Base-by-base conservation (phyloP, 2,797 vertebrate genomes). In the Lutjanus argentimaculatus region DNA sequence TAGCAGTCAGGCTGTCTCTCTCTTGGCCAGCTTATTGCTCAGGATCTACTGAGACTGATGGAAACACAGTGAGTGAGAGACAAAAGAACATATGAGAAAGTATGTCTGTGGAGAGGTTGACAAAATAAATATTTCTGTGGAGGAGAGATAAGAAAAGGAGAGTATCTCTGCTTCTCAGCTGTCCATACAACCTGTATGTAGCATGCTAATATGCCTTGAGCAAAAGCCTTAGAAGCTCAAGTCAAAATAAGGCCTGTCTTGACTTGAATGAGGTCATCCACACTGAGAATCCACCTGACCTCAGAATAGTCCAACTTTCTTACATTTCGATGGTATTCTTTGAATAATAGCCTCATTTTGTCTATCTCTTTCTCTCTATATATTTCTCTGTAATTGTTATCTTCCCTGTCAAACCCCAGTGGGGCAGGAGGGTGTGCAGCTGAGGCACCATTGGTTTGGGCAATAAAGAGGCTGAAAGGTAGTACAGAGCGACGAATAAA, bases 101-200 rank as follows among this genome's bases (percentile, higher is more conserved):
- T 76, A 16, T 42, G 40, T 70, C 64, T 74, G 9, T 65, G 25
- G 48, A 79, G 49, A 72, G 79, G 63, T 19, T 79, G 71, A 75
- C 70, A 67, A 59, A 80, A 67, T 25, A 82, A 56, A 70, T 64
- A 55, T 75, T 57, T 73, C 83, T 86, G 81, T 21, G 49, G 21
- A 59, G 17, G 59, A 64, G 56, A 58, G 77, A 75, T 82, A 83
- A 81, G 68, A 72, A 77, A 75, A 19, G 8, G 11, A 69, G 48
- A 48, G 49, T 78, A 74, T 87, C 61, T 67, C 46, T 79, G 59
- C 79, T 72, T 83, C 71, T 77, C 62, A 79, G 81, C 72, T 71
- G 62, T 30, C 61, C 49, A n/a, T 67, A 11, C 45, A 73, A 36
- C 76, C 55, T 51, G 49, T 46, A 46, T 76, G 46, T 62, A 19